Evolutionary conservation across 1,140 invertebrate genomes (phyloP).

Genomic region (Drosophila punjabiensis): DNA sequence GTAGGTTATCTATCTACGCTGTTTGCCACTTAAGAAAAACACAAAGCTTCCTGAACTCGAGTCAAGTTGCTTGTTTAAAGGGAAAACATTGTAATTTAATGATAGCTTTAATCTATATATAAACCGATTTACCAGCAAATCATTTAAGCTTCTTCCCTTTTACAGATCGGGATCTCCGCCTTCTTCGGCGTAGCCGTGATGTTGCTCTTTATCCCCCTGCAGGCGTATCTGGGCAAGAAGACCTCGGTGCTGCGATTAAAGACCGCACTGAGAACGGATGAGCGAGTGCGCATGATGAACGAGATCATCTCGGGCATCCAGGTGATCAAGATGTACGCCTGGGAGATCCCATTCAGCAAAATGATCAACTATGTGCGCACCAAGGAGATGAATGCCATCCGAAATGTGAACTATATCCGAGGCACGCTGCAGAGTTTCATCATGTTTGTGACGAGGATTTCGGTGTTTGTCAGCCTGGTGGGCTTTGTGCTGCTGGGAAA

Average conservation of each 20-base stretch:
- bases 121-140: background rate
- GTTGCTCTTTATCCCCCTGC: slow-evolving; percentile 93
- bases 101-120: background rate
- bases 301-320: slow-evolving; percentile 96
- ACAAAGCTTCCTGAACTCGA: slow-evolving; percentile 5
- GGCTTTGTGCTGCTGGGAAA: slow-evolving; percentile 90
- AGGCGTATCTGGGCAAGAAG: slow-evolving; percentile 91
- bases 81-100: background rate
- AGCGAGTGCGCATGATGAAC: slow-evolving; percentile 94
- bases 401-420: slow-evolving; percentile 89
- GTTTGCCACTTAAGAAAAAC: background rate
- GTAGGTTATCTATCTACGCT: slow-evolving; percentile 37
- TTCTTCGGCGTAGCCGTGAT: slow-evolving; percentile 92
- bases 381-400: slow-evolving; percentile 87
- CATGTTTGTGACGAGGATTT: slow-evolving; percentile 91
- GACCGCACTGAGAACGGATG: slow-evolving; percentile 92
- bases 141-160: background rate
- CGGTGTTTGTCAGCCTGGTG: slow-evolving; percentile 92
- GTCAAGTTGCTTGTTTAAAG: background rate
- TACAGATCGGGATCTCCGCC: slow-evolving; percentile 89
- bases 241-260: slow-evolving; percentile 89
- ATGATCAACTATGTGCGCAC: slow-evolving; percentile 87
- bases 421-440: slow-evolving; percentile 91
- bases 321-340: slow-evolving; percentile 97
- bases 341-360: slow-evolving; percentile 92